Evolutionary conservation across 2,888 invertebrate species (phyloP).

Genomic region (Malacosoma neustria): DNA sequence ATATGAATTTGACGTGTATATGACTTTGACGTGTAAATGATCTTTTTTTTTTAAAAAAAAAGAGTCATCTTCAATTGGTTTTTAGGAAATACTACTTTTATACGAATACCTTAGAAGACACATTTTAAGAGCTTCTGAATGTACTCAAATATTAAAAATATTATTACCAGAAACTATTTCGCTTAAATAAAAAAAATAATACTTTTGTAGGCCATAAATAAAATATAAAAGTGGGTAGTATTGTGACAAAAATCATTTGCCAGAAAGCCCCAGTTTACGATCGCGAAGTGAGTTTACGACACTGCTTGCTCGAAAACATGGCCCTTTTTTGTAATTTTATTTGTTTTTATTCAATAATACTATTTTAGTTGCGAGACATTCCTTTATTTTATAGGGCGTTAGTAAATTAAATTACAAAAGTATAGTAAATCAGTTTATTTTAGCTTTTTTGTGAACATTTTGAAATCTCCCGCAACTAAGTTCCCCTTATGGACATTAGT

Average conservation of each 20-base stretch:
- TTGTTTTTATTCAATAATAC: conserved; percentile 8
- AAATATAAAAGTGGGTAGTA: neutral
- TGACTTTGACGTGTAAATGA: too few relatives aligned
- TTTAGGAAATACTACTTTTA: too few relatives aligned
- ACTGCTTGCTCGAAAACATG: conserved; percentile 4
- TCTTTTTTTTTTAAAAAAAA: too few relatives aligned
- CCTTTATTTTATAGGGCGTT: conserved; percentile 2
- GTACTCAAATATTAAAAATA: too few relatives aligned
- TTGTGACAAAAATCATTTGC: neutral
- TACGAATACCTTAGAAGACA: too few relatives aligned
- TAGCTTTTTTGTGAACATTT: neutral
- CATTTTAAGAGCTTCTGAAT: too few relatives aligned
- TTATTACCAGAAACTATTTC: too few relatives aligned
- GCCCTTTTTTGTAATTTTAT: conserved; percentile 6
- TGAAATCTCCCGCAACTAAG: neutral
- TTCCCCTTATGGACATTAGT: too few relatives aligned
- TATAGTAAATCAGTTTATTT: too few relatives aligned
- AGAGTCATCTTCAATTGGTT: too few relatives aligned
- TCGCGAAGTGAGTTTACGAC: conserved; percentile 5
- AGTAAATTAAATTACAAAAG: neutral
- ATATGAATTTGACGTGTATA: too few relatives aligned
- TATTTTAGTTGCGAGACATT: conserved; percentile 4
- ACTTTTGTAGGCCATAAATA: neutral
- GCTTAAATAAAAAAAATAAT: neutral
- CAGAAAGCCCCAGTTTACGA: conserved; percentile 4